Conservation (phyloP, 1,140 invertebrate species). For the Philaenus spumarius region DNA sequence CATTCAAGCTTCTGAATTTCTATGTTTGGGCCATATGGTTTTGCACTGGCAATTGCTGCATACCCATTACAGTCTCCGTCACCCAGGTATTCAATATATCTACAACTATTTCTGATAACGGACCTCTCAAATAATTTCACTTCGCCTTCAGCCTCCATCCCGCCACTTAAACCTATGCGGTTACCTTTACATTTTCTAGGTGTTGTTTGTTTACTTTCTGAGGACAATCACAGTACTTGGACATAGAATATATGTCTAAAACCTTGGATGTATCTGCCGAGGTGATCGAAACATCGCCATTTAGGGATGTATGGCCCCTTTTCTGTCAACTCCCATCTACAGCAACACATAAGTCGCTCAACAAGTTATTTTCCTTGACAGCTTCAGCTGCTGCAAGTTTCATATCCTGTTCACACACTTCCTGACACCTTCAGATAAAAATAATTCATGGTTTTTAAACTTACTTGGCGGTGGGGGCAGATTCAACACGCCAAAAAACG, state of each 20-base stretch:
- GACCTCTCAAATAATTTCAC: conserved; percentile 16
- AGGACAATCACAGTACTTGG: conserved; percentile 13
- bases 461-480: conserved; percentile 11
- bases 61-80: conserved; percentile 22
- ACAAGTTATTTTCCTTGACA: conserved; percentile 18
- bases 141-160: conserved; percentile 22
- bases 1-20: conserved; percentile 27
- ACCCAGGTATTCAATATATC: conserved; percentile 22
- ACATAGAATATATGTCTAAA: conserved; percentile 16
- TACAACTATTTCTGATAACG: conserved; percentile 6
- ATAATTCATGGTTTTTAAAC: neutral
- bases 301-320: too few species aligned
- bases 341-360: conserved; percentile 21
- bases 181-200: conserved; percentile 21
- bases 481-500: conserved; percentile 19
- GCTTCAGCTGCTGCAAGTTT: neutral
- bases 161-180: conserved; percentile 23
- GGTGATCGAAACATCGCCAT: conserved; percentile 13
- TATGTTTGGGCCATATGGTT: conserved; percentile 23
- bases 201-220: neutral
- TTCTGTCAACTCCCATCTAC: too few species aligned
- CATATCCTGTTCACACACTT: neutral
- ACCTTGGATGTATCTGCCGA: conserved; percentile 10
- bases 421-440: neutral
- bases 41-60: neutral